A percentile compares a stretch with the other conserved stretches of the same genome.
phyloP scores from a whole-genome alignment of 2,113 vertebrate genomes.

The Calyptommatus sinebrachiatus region DNA sequence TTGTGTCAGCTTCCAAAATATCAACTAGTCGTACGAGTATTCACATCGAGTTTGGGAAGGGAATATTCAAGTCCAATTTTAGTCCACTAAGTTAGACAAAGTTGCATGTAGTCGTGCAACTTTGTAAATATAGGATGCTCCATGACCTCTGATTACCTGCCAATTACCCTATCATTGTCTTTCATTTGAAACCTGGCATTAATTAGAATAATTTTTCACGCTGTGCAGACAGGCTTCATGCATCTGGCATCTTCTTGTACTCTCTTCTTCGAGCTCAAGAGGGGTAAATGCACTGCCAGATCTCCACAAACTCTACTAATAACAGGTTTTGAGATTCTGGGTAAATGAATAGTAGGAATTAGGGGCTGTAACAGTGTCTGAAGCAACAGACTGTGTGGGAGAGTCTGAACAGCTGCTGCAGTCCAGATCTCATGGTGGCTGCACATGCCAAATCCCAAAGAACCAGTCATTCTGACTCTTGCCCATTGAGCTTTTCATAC shows the following conservation, averaged over 20 bases:
- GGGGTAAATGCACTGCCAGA: accelerated
- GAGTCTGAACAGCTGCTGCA: conserved; percentile 55
- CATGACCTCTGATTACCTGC: neutral
- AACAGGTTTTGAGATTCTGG: conserved; percentile 33
- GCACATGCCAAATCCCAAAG: conserved; percentile 21
- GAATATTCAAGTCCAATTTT: neutral
- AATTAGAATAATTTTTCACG: neutral
- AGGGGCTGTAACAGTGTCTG: accelerated
- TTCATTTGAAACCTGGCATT: neutral
- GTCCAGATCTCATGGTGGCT: conserved; percentile 38
- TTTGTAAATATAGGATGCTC: neutral
- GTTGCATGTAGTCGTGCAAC: neutral
- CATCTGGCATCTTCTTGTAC: neutral
- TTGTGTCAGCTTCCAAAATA: neutral
- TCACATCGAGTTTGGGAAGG: neutral
- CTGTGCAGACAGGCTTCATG: neutral
- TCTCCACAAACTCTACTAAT: conserved; percentile 37
- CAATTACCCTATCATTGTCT: neutral
- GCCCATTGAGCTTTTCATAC: neutral
- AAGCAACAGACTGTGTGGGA: conserved; percentile 61
- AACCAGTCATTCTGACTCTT: conserved; percentile 33
- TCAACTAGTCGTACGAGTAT: too few relatives aligned
- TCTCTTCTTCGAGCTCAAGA: neutral
- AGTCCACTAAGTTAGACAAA: neutral
- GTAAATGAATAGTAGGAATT: conserved; percentile 45